Percentiles rank a stretch among this genome's conserved stretches.
These are phyloP conservation scores for Acridotheres tristis DNA, from an alignment of 2,797 vertebrate species.

Conservation along the genomic window DNA sequence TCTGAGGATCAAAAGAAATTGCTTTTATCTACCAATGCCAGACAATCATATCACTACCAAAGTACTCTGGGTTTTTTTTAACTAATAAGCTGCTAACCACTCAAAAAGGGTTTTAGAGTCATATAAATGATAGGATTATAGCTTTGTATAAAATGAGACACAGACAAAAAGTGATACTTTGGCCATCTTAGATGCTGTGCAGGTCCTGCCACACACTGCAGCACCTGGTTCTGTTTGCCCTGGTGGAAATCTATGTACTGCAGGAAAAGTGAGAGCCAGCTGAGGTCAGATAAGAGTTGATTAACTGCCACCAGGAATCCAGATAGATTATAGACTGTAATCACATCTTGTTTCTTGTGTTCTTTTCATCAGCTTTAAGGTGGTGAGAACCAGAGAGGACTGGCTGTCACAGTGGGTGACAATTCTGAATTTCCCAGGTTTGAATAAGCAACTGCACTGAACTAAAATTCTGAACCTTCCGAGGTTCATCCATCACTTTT, in stretches of 20 bases:
- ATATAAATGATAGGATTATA: neutral
- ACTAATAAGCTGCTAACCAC: neutral
- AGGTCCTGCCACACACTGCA: neutral
- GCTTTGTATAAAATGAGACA: neutral
- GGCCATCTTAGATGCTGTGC: neutral
- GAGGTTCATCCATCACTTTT: slow-evolving; percentile 69
- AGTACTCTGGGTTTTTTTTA: neutral
- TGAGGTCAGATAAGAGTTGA: neutral
- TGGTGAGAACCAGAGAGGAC: neutral
- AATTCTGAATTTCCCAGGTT: slow-evolving; percentile 6
- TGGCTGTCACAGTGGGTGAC: neutral
- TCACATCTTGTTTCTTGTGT: neutral
- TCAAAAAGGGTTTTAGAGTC: neutral
- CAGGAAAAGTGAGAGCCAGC: neutral
- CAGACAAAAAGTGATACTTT: neutral
- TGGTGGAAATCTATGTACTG: neutral
- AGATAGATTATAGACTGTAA: neutral
- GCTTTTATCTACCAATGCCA: neutral
- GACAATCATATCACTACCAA: neutral
- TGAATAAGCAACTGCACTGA: slow-evolving; percentile 22
- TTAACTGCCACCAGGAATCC: neutral
- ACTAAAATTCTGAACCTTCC: slow-evolving; percentile 46
- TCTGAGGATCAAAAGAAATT: neutral
- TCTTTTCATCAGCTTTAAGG: neutral
- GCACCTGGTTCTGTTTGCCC: neutral